Evolutionary conservation across 2,797 vertebrate genomes (phyloP), one percentile per base, ranked within the genome.

Genomic region (Spinus pinus): DNA sequence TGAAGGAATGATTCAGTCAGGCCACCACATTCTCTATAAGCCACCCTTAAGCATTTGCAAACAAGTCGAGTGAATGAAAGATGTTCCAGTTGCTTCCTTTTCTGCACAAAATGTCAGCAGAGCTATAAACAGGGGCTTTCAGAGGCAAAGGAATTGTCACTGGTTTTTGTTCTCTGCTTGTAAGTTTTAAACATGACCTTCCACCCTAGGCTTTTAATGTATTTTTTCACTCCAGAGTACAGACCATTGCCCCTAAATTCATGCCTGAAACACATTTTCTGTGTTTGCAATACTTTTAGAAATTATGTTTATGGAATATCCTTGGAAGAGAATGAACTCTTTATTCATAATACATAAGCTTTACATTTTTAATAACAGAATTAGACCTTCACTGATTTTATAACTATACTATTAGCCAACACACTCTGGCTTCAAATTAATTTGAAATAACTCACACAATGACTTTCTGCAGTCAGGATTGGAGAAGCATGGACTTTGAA

Each of bases 301-400:
- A 97, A 96, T 95, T 95, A 96, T 96, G 89, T 98, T 97, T 96
- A 94, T 94, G 94, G 89, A 96, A 93, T 86, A 97, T 73, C 83
- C 84, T 87, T 92, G 92, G 60, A 88, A 94, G 81, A 95, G 88
- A 96, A 97, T 15, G 93, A 96, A 81, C 81, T 79, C 61, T 94
- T 93, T 90, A 95, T 96, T 94, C 89, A 94, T 98, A 96, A 97
- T 94, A 95, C 88, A 96, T 96, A 95, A 96, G 91, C 91, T 97
- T 97, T 98, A 96, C 94, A 96, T 96, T 97, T 98, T 98, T 97
- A 96, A 96, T 97, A 97, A 96, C 15, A 54, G 93, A 97, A 96
- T 97, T 96, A 95, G 96, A 94, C 93, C 95, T 96, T 96, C 95
- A 93, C 85, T 87, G 94, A 93, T 94, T 96, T 97, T 80, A 84